Base-by-base conservation (phyloP, 2,888 invertebrate species). In the Auanema freiburgensis region DNA sequence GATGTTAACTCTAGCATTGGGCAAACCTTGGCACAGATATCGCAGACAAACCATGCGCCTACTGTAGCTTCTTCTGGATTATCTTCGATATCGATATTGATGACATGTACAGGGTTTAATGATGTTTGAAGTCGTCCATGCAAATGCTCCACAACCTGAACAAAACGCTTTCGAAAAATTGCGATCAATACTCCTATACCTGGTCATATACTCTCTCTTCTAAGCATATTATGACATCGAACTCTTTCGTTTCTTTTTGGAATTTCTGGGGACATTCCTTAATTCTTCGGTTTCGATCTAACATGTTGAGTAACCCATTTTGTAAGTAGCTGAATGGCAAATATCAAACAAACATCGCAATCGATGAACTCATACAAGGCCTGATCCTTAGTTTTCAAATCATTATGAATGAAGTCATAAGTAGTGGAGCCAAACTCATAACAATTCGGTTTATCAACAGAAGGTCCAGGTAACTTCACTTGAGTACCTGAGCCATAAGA, bases 51-150 rank as follows among this genome's bases (percentile, higher is more conserved):
- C 87, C 97, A 96, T 42, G 98, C 97, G 72, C 98, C 98, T 83
- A 98, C 90, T 2, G 97, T 93, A 0, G 98, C 98, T 86, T 99
- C 98, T 85, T 99, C 98, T 75, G 97, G 94, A 86, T 98, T 99
- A 87, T 99, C 98, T 85, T 93, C 94, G 79, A 99, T 95, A 84
- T 99, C 98, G 76, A 99, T 90, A 85, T 99, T 99, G 61, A 99
- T 91, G 50, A 99, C 90, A 87, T 99, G 98, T 2, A 92, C 94
- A 6, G 93, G 91, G 59, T 92, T 90, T 8, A 83, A 77, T 5
- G 91, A 92, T 77, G 90, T 89, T 56, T 89, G 88, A 59, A 90
- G 89, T 81, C 91, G 88, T 40, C 88, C 90, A 75, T 93, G 92
- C 57, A 87, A 74, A 72, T 85, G 85, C 83, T 82, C 78, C 18